A percentile compares a stretch with the other conserved stretches of the same genome.
Conservation (phyloP, 2,888 invertebrate genomes). For the Byasa hedistus region DNA sequence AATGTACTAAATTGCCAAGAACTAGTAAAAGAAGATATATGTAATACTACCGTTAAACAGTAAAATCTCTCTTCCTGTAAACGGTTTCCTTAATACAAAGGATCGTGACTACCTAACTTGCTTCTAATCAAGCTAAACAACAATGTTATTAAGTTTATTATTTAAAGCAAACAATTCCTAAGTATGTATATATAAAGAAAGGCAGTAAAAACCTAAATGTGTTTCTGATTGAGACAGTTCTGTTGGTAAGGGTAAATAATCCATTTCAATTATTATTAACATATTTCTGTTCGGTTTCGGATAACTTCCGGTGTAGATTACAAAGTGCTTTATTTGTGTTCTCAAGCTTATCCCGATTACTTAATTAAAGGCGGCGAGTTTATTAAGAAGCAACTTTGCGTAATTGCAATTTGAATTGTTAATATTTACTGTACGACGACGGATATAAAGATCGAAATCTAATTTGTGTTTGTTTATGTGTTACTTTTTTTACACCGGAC, state of each 20-base stretch:
- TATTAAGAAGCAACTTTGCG: constrained; percentile 33
- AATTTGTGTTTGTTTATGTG: constrained; percentile 25
- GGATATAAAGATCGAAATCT: constrained; percentile 19
- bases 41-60: too few relatives aligned
- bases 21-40: too few relatives aligned
- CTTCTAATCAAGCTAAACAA: too few relatives aligned
- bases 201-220: too few relatives aligned
- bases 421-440: constrained; percentile 31
- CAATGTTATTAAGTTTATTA: too few relatives aligned
- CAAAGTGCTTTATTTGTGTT: constrained; percentile 65
- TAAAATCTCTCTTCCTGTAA: too few relatives aligned
- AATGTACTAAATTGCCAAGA: too few relatives aligned
- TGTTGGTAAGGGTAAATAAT: constrained; percentile 42
- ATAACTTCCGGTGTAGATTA: constrained; percentile 71
- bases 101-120: too few relatives aligned
- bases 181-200: too few relatives aligned
- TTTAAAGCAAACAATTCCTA: too few relatives aligned
- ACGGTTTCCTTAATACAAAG: too few relatives aligned
- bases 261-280: constrained; percentile 62
- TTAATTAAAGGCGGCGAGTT: constrained; percentile 59
- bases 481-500: not conserved
- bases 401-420: constrained; percentile 36
- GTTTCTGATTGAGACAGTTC: not conserved
- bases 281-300: constrained; percentile 60
- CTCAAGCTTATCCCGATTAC: constrained; percentile 69